Base-by-base conservation (phyloP, 2,113 vertebrate species). In the Arothron firmamentum region DNA sequence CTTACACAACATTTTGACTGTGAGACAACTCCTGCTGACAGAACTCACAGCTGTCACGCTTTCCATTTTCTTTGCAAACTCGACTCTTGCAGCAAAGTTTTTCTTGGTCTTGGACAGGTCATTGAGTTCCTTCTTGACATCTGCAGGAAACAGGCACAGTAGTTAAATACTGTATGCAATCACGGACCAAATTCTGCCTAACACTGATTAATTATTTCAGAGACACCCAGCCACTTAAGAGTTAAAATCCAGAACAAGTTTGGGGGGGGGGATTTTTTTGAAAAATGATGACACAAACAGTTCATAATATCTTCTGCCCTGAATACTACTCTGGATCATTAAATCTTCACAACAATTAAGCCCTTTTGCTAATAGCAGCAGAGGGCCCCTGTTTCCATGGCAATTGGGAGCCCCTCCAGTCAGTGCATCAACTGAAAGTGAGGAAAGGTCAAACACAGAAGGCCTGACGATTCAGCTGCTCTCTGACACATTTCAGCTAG, bases 61-160 rank as follows among this genome's bases (percentile, higher is more conserved):
- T 82, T 94, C 90, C 70, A 95, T 87, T 77, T 95, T 87, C 83
- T 95, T 92, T 1, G 91, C 94, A 57, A 98, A 93, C 72, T 91
- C 91, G 50, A 88, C 90, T 91, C 89, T 92, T 69, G 94, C 92
- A 83, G 95, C 93, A 90, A 96, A 98, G 90, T 93, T 96, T 81
- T 94, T 94, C 89, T 90, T 84, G 31, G 93, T 93, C 91, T 94
- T 94, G 55, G 92, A 82, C 45, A 96, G 89, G 80, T 90, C 94
- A 55, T 94, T 93, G 58, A 96, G 75, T 77, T 93, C 91, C 79
- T 89, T 91, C 84, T 91, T 93, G 57, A 98, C 94, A 88, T 95
- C 97, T 99, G 89, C 78, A 88, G 86, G 59, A 59, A 70, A 63
- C 17, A 65, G 45, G 23, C 20, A 56, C 56, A 45, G 54, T 54